Evolutionary conservation across 1,140 invertebrate genomes (phyloP).

Genomic region (Lordiphosa stackelbergi): DNA sequence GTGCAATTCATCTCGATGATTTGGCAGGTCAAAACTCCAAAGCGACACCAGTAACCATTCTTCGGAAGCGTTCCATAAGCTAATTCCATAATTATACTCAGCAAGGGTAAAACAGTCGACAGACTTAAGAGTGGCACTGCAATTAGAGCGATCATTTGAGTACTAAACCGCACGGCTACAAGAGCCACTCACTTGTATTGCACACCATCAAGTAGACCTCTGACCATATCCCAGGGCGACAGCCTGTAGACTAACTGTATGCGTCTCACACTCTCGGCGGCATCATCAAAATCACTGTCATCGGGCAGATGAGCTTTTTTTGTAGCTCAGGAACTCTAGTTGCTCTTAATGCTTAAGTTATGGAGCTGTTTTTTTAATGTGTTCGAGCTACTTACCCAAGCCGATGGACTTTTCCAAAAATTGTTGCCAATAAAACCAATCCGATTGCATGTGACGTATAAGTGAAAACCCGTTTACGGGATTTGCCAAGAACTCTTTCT

Average conservation of each 20-base stretch:
- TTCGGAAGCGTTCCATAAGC: neutral
- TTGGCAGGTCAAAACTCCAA: neutral
- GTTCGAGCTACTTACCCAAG: slow-evolving; percentile 1
- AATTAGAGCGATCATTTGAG: neutral
- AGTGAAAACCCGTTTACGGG: slow-evolving; percentile 21
- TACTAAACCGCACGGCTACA: too few species aligned
- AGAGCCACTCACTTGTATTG: slow-evolving; percentile 2
- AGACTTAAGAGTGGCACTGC: neutral
- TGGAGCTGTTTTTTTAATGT: too few species aligned
- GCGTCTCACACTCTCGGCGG: neutral
- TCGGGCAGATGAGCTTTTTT: neutral
- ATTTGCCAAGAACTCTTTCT: neutral
- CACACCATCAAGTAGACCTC: neutral
- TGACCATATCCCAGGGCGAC: slow-evolving; percentile 1
- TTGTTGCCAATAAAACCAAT: slow-evolving; percentile 31
- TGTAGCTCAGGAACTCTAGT: neutral
- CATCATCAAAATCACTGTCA: neutral
- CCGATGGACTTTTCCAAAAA: slow-evolving; percentile 17
- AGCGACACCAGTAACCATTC: neutral
- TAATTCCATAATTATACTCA: neutral
- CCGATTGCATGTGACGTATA: slow-evolving; percentile 29
- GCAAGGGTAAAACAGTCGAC: slow-evolving; percentile 1
- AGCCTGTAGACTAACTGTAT: neutral
- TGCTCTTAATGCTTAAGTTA: neutral
- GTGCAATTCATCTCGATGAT: neutral